Conservation (phyloP, 2,113 vertebrate species). For the Pavo muticus region DNA sequence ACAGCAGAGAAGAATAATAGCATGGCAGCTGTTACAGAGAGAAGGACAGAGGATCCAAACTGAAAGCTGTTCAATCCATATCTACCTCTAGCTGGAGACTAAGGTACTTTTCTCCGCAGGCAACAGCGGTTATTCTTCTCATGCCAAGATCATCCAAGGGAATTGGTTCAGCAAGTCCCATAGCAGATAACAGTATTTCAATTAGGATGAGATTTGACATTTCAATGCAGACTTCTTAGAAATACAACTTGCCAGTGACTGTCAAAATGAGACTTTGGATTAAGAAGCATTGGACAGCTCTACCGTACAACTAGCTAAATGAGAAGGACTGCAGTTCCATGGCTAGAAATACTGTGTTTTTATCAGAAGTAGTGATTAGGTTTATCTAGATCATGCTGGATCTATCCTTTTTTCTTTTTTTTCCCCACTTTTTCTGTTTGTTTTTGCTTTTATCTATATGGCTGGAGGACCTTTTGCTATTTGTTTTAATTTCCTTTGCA, state of each 20-base stretch:
- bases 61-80: not conserved
- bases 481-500: constrained; percentile 14
- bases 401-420: not conserved
- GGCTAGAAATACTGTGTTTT: not conserved
- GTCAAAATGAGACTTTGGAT: constrained; percentile 15
- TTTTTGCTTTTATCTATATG: not conserved
- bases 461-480: not conserved
- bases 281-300: constrained; percentile 32
- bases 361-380: not conserved
- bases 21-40: not conserved
- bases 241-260: constrained; percentile 7
- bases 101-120: not conserved
- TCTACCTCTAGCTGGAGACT: not conserved
- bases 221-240: constrained; percentile 25
- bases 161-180: not conserved
- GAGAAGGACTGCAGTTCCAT: not conserved
- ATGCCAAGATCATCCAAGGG: not conserved
- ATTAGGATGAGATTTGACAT: not conserved
- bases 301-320: not conserved
- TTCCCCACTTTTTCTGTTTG: not conserved
- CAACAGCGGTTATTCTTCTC: not conserved
- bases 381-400: not conserved
- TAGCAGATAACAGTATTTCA: constrained; percentile 15
- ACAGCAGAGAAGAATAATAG: not conserved
- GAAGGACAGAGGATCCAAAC: not conserved